Base-by-base conservation (phyloP, 2,113 vertebrate species). In the Passer montanus region DNA sequence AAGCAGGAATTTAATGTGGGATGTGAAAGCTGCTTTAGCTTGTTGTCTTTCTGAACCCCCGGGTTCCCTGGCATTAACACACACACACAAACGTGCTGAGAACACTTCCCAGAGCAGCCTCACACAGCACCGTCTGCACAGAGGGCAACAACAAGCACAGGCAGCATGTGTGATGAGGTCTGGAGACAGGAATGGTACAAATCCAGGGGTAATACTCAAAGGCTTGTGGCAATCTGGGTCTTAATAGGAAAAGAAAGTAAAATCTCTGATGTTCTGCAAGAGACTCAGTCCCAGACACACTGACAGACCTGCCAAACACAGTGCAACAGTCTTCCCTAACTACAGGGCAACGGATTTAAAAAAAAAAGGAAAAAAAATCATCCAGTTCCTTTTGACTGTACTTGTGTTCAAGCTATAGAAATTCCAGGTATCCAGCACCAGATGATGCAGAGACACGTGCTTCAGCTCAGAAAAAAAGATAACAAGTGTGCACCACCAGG, bases 351-450 rank as follows among this genome's bases (percentile, higher is more conserved):
- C 30, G 12, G 27, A 30, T 23, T 31, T 41, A 67, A 44, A 28
- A 59, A 41, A 44, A 30, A 9, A 4, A 4, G 1, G 0, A 6
- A 24, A 31, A 21, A 22, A 19, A 11, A 20, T 1, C 9, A 77
- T 20, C 16, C 15, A 70, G 43, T 23, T 89, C 26, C 56, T 78
- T 75, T 84, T 82, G 52, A 75, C 52, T n/a, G 26, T 28, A n/a
- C 20, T 72, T 28, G 18, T 37, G 22, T 41, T 78, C 47, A 44
- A 73, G 18, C 26, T 46, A 24, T 0, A 69, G 26, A 33, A 69
- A 62, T 66, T 59, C 43, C 80, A 56, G 17, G 41, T 39, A 67
- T 56, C 22, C 3, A 1, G 55, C 15, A 77, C 13, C 46, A 72
- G 19, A 56, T 30, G 18, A 86, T 20, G 28, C 30, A 80, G 47